Conservation (phyloP, 2,113 vertebrate genomes). For the Corythoichthys haematopterus region DNA sequence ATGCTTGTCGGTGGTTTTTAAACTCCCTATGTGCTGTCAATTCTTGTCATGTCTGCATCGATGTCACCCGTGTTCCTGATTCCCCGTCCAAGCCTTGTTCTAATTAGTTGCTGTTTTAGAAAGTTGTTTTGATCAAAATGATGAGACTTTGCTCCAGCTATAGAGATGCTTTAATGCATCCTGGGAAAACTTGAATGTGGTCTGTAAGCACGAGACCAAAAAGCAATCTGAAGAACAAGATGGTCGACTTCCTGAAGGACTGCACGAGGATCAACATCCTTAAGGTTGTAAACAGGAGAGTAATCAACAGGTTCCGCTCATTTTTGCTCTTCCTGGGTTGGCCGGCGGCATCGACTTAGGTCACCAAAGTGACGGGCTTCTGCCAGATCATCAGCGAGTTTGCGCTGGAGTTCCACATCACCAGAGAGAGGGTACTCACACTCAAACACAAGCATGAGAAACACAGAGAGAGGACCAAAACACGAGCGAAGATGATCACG, state of each 20-base stretch:
- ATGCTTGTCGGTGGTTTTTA: no score
- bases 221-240: constrained; percentile 77
- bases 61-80: no score
- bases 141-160: constrained; percentile 84
- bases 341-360: constrained; percentile 66
- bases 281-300: constrained; percentile 86
- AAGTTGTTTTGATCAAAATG: constrained; percentile 3
- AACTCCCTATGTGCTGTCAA: no score
- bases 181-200: constrained; percentile 86
- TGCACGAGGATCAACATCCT: constrained; percentile 83
- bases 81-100: no score
- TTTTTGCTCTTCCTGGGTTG: constrained; percentile 94
- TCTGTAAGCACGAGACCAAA: constrained; percentile 86
- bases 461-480: constrained; percentile 85
- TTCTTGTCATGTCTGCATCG: no score
- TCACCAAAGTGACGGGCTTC: constrained; percentile 81
- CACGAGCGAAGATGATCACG: constrained; percentile 89
- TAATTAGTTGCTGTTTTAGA: constrained; percentile 69
- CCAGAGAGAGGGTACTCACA: constrained; percentile 82
- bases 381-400: constrained; percentile 90
- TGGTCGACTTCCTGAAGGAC: constrained; percentile 88
- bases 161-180: constrained; percentile 83
- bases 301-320: constrained; percentile 91
- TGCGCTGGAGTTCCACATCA: constrained; percentile 87
- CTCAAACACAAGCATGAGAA: constrained; percentile 83